Percentiles rank a stretch among this genome's conserved stretches.
These are phyloP conservation scores for Halichoeres trimaculatus DNA, from an alignment of 2,113 vertebrate genomes.

Conservation along the genomic window DNA sequence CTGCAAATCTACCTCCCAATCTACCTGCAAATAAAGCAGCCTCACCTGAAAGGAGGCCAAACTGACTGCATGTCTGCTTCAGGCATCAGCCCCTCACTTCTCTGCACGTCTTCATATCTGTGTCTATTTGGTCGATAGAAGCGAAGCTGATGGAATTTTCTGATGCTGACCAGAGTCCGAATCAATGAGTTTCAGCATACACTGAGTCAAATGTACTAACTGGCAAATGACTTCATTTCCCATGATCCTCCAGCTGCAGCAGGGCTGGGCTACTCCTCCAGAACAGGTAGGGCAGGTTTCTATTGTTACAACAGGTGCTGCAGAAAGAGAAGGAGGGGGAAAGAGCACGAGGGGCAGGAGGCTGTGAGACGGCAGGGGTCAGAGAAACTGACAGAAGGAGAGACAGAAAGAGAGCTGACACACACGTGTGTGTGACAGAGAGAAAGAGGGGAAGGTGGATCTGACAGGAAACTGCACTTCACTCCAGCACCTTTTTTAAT, in stretches of 20 bases:
- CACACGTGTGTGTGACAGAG: conserved; percentile 23
- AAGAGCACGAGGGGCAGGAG: neutral
- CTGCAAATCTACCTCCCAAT: too few species aligned
- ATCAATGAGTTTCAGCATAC: neutral
- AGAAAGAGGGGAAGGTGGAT: conserved; percentile 45
- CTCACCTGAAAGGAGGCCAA: too few species aligned
- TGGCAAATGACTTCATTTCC: conserved; percentile 81
- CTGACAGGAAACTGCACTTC: conserved; percentile 28
- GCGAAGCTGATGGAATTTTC: too few species aligned
- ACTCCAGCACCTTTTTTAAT: conserved; percentile 15
- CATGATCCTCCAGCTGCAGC: conserved; percentile 68
- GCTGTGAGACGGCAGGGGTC: conserved; percentile 14
- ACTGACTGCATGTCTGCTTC: too few species aligned
- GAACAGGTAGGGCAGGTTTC: conserved; percentile 77
- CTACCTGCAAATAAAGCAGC: too few species aligned
- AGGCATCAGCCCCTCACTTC: too few species aligned
- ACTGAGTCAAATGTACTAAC: neutral
- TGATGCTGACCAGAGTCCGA: neutral
- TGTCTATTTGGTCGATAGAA: too few species aligned
- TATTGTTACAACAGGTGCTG: conserved; percentile 70
- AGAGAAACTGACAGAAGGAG: conserved; percentile 42
- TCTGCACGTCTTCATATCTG: too few species aligned
- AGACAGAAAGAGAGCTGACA: conserved; percentile 5
- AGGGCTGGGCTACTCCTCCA: conserved; percentile 47
- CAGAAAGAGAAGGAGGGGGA: conserved; percentile 14